These are phyloP conservation scores for Philotrypesis tridentata DNA, from an alignment of 1,140 invertebrate genomes.

Conservation along the genomic window DNA sequence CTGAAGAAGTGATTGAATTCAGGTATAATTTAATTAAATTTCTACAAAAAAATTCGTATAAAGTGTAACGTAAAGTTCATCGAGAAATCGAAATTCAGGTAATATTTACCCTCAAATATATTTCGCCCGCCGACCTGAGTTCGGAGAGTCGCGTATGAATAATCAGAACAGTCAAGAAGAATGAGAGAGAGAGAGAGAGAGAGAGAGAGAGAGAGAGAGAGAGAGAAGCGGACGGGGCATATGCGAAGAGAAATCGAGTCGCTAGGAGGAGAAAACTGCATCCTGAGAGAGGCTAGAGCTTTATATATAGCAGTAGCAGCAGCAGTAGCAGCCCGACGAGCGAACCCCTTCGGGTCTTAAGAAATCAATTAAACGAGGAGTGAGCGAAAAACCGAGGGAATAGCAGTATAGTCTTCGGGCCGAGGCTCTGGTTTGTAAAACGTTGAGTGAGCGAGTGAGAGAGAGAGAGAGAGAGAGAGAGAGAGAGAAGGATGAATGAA, in stretches of 20 bases:
- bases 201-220: slow-evolving; percentile 35
- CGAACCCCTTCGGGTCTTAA: slow-evolving; percentile 70
- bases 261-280: slow-evolving; percentile 64
- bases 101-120: slow-evolving; percentile 12
- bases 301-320: slow-evolving; percentile 17
- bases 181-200: slow-evolving; percentile 10
- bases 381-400: slow-evolving; percentile 24
- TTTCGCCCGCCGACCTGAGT: not conserved
- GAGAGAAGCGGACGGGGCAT: not conserved
- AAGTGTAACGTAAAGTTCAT: too few species aligned
- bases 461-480: too few species aligned
- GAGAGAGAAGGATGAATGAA: not conserved
- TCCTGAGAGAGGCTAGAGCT: slow-evolving; percentile 54
- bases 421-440: slow-evolving; percentile 43
- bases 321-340: slow-evolving; percentile 46
- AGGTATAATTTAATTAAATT: too few species aligned
- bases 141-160: slow-evolving; percentile 13
- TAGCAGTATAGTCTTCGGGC: slow-evolving; percentile 31
- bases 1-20: too few species aligned
- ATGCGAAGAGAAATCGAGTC: slow-evolving; percentile 18
- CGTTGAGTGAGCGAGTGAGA: not conserved
- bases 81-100: not conserved
- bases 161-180: slow-evolving; percentile 52
- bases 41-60: too few species aligned
- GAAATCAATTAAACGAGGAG: slow-evolving; percentile 72